phyloP scores from a whole-genome alignment of 37 sponge, comb jelly and placozoan genomes.

The Bolinopsis microptera region DNA sequence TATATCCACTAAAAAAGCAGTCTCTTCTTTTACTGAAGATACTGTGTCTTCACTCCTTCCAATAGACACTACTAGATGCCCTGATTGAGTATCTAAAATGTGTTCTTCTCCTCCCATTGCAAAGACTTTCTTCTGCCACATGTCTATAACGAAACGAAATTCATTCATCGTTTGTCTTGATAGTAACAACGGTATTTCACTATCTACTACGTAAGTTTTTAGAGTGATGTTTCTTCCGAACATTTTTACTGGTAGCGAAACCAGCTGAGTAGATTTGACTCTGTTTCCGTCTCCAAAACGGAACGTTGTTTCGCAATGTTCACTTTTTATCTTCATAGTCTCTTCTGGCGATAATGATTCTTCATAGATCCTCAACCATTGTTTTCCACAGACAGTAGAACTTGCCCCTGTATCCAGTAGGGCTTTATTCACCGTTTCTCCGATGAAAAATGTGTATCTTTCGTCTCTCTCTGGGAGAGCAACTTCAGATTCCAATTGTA shows the following conservation, averaged over 20 bases:
- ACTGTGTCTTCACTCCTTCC: not conserved
- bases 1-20: not conserved
- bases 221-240: not conserved
- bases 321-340: not conserved
- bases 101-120: slow-evolving; percentile 2
- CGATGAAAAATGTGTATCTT: not conserved
- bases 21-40: not conserved
- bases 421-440: slow-evolving; percentile 24
- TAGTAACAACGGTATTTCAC: not conserved
- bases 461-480: not conserved
- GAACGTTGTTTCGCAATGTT: not conserved
- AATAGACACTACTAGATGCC: not conserved
- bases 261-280: not conserved
- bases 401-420: not conserved
- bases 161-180: not conserved
- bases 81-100: not conserved
- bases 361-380: not conserved
- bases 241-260: not conserved
- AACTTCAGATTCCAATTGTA: not conserved
- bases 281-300: not conserved
- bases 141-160: not conserved
- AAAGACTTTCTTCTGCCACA: not conserved
- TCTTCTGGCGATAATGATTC: not conserved
- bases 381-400: not conserved
- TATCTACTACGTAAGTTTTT: not conserved